Base-by-base conservation (phyloP, 2,113 vertebrate genomes). In the Boleophthalmus pectinirostris region DNA sequence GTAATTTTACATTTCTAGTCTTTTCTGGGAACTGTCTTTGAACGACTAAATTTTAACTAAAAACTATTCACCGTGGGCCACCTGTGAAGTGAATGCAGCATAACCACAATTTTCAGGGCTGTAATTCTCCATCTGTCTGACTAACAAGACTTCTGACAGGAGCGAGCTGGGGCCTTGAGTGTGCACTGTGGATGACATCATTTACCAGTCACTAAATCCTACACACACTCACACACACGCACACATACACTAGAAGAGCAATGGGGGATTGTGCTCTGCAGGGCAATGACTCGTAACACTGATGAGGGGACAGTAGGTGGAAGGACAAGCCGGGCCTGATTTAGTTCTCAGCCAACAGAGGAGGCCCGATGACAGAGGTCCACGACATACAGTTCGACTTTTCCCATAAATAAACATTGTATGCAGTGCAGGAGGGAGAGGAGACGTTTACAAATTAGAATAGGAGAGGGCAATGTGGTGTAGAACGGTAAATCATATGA, bases 191-290 rank as follows among this genome's bases (percentile, higher is more conserved):
- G 67, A 74, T 80, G 77, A 79, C 85, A 87, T 77, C 63, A 74
- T 81, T 87, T 84, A 82, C 82, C 81, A 88, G 78, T 68, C 81
- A 79, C 83, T 87, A 87, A 89, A 88, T 81, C 77, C 77, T 14
- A 13, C 23, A 58, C 56, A 14, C 54, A 23, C 54, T 23, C 56
- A 58, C 56, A 58, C 56, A 15, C 56, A 25, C 23, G 72, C 82
- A 53, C 81, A 73, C 73, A 77, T 82, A 81, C 65, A 80, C 77
- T 74, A 73, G 81, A 70, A 69, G 67, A 78, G 77, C 56, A 3
- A 68, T 80, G 66, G 77, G 78, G 70, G 82, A 84, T 81, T 74
- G 81, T 72, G 74, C 84, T 82, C 72, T 10, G 3, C 82, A 72
- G 87, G 76, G 80, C 87, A 86, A 86, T 82, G 84, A 84, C 70